Evolutionary conservation across 2,113 vertebrate genomes (phyloP), one percentile per base, ranked within the genome.

Genomic region (Sprattus sprattus): DNA sequence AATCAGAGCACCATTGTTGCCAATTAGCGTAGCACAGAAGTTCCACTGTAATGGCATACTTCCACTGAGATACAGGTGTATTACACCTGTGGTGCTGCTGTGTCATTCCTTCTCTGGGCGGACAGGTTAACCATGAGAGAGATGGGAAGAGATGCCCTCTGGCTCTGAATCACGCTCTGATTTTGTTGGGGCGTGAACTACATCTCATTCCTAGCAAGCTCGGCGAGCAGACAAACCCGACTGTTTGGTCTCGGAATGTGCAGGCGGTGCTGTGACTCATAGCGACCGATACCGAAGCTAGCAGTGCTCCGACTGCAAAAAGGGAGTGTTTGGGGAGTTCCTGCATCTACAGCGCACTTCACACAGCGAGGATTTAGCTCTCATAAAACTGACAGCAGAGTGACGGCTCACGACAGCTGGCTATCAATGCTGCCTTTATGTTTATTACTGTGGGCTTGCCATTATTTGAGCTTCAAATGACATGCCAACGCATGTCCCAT

Each of bases 221-320:
- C 82, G 15, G 39, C 20, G 6, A 89, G 85, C 80, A 20, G 67
- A 91, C 80, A 22, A 89, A 88, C 86, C 84, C 39, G 88, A 80
- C 45, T 0, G 85, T 85, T 82, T 84, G 82, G 86, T 88, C 47
- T 82, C 84, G 86, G 88, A 88, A 87, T 91, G 88, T 45, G n/a
- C 0, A 25, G 57, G 45, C n/a, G 54, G 32, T 20, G 10, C 9
- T 28, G 83, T 32, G 16, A 80, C 67, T 75, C 67, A 75, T 32
- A 32, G 28, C 25, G 15, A 75, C n/a, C 67, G 25, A 75, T 75
- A 75, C 28, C 3, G 8, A 25, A 28, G n/a, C 64, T 8, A 28
- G 60, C 60, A 64, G 64, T 32, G 2, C 54, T 57, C 54, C 54
- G 18, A 0, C 54, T 9, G 0, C 57, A 44, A 28, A 67, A 80